Conservation (phyloP, 2,113 vertebrate genomes). For the Bufo bufo region DNA sequence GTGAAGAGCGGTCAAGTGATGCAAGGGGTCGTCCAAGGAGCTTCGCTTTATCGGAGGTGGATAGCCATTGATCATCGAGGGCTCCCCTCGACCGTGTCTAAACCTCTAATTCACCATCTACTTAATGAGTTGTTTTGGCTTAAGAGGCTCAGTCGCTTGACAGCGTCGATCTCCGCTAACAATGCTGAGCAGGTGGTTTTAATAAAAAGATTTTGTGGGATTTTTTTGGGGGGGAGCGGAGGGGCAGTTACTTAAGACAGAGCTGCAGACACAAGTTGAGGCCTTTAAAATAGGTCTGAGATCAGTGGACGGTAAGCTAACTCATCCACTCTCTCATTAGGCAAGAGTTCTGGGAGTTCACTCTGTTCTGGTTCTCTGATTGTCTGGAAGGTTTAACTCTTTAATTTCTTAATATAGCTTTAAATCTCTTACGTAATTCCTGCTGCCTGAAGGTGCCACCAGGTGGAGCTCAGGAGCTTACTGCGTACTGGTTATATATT, state of each 20-base stretch:
- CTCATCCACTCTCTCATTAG: slow-evolving; percentile 61
- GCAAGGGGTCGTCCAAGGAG: slow-evolving; percentile 59
- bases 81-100: slow-evolving; percentile 73
- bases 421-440: background rate
- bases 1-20: slow-evolving; percentile 62
- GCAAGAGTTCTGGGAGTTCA: slow-evolving; percentile 56
- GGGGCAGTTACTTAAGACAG: slow-evolving; percentile 69
- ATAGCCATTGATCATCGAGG: slow-evolving; percentile 82
- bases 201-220: slow-evolving; percentile 74
- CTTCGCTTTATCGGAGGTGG: slow-evolving; percentile 75
- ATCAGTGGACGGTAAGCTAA: slow-evolving; percentile 60
- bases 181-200: slow-evolving; percentile 81
- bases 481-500: no score
- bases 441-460: background rate
- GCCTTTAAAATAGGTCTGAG: slow-evolving; percentile 68
- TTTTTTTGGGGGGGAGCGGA: slow-evolving; percentile 60
- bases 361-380: slow-evolving; percentile 14
- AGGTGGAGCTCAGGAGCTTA: background rate
- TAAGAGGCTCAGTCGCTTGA: slow-evolving; percentile 74
- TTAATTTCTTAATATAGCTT: background rate
- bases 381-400: slow-evolving; percentile 18
- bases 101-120: slow-evolving; percentile 74
- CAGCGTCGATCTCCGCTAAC: slow-evolving; percentile 73
- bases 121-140: slow-evolving; percentile 84
- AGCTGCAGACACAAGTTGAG: slow-evolving; percentile 80